Percentiles rank a stretch among this genome's conserved stretches.
Evolutionary conservation across 1,140 invertebrate genomes (phyloP).

Genomic region (Gryllus bimaculatus): DNA sequence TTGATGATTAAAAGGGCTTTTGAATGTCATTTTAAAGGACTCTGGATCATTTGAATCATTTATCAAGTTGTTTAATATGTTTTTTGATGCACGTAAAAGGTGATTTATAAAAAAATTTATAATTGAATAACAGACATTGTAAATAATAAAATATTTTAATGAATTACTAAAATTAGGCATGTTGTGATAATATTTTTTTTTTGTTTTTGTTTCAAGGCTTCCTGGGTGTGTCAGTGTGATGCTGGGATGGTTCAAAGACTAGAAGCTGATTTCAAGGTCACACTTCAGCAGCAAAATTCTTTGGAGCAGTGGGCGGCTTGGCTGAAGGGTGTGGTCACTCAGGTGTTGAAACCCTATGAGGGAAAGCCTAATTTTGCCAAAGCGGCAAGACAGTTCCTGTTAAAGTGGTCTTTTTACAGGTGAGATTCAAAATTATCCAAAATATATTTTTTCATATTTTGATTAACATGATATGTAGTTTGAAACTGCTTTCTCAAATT

Average conservation of each 20-base stretch:
- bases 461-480: neutral
- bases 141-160: no score
- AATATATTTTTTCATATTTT: neutral
- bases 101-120: no score
- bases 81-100: no score
- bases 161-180: no score
- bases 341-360: conserved; percentile 79
- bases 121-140: no score
- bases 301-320: conserved; percentile 96
- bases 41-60: no score
- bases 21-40: no score
- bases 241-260: conserved; percentile 74
- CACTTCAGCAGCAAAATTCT: conserved; percentile 83
- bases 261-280: conserved; percentile 89
- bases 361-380: conserved; percentile 76
- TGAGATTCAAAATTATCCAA: conserved; percentile 30
- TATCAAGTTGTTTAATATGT: no score
- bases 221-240: conserved; percentile 96
- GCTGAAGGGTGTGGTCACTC: conserved; percentile 85
- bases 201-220: conserved; percentile 54
- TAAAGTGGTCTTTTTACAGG: conserved; percentile 99
- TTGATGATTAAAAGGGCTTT: no score
- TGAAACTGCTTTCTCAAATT: neutral
- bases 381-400: conserved; percentile 84
- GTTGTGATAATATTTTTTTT: no score